A percentile compares a stretch with the other conserved stretches of the same genome.
phyloP scores from a whole-genome alignment of 2,797 vertebrate genomes.

The Atherinosoma microstoma region DNA sequence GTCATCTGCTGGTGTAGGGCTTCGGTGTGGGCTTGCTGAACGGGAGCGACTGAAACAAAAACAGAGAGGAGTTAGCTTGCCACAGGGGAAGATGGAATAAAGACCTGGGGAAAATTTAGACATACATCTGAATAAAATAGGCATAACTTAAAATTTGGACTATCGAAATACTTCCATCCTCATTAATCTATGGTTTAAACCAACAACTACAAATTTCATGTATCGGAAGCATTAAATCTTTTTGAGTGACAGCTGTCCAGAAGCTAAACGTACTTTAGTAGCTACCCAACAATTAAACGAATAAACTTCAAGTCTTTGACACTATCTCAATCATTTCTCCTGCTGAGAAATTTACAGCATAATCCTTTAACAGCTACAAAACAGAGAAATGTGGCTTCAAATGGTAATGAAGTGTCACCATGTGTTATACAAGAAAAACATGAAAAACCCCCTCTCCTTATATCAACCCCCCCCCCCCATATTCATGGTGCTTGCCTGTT shows the following conservation, averaged over 20 bases:
- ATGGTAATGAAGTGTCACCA: conserved; percentile 15
- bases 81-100: conserved; percentile 46
- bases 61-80: conserved; percentile 59
- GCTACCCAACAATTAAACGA: background rate
- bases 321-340: background rate
- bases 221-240: background rate
- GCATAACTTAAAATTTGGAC: background rate
- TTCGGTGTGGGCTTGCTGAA: conserved; percentile 79
- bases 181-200: background rate
- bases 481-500: conserved; percentile 13
- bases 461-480: conserved; percentile 18
- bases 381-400: conserved; percentile 17
- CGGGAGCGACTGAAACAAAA: conserved; percentile 85
- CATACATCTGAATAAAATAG: background rate
- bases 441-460: conserved; percentile 14
- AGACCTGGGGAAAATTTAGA: background rate
- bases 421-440: conserved; percentile 27
- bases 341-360: conserved; percentile 1
- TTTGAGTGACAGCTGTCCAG: background rate
- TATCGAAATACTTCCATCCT: background rate
- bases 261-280: conserved; percentile 2
- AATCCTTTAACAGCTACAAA: conserved; percentile 21
- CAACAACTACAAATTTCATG: background rate
- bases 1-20: conserved; percentile 74
- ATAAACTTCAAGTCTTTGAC: background rate